Percentiles rank a stretch among this genome's conserved stretches.
Evolutionary conservation across 2,888 invertebrate species (phyloP).

Genomic region (Scaptomyza cyrtandrae): DNA sequence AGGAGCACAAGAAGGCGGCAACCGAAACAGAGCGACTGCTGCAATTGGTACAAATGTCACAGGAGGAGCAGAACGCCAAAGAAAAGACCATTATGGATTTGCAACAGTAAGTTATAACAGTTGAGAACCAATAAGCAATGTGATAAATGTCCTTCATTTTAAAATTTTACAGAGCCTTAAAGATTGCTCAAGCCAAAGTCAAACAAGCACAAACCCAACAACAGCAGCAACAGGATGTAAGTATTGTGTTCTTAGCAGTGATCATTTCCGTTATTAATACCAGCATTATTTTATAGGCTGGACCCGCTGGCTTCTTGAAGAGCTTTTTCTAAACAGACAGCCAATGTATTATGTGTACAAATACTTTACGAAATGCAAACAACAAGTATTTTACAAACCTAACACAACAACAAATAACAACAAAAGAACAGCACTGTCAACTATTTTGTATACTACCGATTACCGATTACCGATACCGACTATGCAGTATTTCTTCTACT

Average conservation of each 20-base stretch:
- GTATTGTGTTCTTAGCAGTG: conserved; percentile 28
- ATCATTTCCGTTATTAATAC: background rate
- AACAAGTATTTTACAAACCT: conserved; percentile 50
- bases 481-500: conserved; percentile 68
- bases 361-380: conserved; percentile 6
- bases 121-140: background rate
- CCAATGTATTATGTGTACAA: conserved; percentile 38
- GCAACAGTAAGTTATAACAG: conserved; percentile 90
- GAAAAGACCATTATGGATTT: conserved; percentile 96
- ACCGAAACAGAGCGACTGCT: conserved; percentile 95
- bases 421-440: conserved; percentile 70
- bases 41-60: conserved; percentile 96
- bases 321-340: conserved; percentile 91
- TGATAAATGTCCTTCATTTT: background rate
- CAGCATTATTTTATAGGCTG: conserved; percentile 87
- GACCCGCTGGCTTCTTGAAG: conserved; percentile 97
- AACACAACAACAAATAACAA: conserved; percentile 50
- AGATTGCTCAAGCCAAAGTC: conserved; percentile 95
- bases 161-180: conserved; percentile 88
- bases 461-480: conserved; percentile 63
- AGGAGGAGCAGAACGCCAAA: conserved; percentile 96
- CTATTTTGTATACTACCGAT: conserved; percentile 77
- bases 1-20: conserved; percentile 92
- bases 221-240: conserved; percentile 88
- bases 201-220: conserved; percentile 93